These are phyloP conservation scores for Lymantria monacha DNA, from an alignment of 2,888 invertebrate genomes.

Conservation along the genomic window DNA sequence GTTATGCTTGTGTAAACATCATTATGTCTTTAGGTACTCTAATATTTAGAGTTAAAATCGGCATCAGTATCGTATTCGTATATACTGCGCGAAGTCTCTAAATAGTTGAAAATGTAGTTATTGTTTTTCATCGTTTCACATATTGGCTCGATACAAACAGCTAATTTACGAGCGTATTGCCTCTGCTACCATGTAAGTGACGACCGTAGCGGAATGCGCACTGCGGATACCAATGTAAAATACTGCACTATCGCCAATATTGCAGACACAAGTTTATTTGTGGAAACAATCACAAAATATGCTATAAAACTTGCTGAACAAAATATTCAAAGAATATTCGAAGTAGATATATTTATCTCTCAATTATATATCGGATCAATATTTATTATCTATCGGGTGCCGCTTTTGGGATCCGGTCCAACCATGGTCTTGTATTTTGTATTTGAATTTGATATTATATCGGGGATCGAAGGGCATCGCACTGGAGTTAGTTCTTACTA, in stretches of 20 bases:
- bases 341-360: too few relatives aligned
- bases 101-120: background rate
- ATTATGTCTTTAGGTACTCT: too few relatives aligned
- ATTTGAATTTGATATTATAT: too few relatives aligned
- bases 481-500: too few relatives aligned
- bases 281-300: background rate
- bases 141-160: background rate
- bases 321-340: too few relatives aligned
- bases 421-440: too few relatives aligned
- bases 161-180: conserved; percentile 9
- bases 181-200: conserved; percentile 24
- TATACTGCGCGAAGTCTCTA: background rate
- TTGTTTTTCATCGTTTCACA: background rate
- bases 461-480: too few relatives aligned
- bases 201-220: conserved; percentile 44
- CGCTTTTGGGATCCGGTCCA: too few relatives aligned
- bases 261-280: conserved; percentile 14
- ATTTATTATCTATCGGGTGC: too few relatives aligned
- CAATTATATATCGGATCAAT: too few relatives aligned
- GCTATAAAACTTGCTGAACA: too few relatives aligned
- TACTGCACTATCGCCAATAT: conserved; percentile 38
- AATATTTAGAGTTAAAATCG: too few relatives aligned
- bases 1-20: background rate
- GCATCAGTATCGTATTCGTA: background rate
- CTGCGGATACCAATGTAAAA: conserved; percentile 46